Conservation (phyloP, 2,888 invertebrate species). For the Caenorhabditis sinica region DNA sequence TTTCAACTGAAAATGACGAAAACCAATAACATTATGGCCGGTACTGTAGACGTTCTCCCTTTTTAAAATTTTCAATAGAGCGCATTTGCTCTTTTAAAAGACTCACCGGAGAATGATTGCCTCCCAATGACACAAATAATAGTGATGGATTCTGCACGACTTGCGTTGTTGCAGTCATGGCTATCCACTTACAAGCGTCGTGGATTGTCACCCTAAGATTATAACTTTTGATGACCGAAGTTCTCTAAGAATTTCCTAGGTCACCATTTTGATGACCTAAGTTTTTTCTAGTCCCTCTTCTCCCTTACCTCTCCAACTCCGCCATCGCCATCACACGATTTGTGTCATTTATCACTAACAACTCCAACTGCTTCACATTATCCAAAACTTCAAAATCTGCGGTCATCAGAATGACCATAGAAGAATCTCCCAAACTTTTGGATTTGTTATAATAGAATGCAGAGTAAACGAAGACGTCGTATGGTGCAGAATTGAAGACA, state of each 20-base stretch:
- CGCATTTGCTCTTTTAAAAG: not conserved
- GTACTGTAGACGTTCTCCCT: not conserved
- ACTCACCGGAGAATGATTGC: conserved; percentile 54
- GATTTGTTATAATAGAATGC: conserved; percentile 59
- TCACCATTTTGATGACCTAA: not conserved
- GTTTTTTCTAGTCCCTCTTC: not conserved
- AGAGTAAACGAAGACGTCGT: conserved; percentile 59
- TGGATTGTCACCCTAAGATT: conserved; percentile 68
- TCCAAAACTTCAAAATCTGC: conserved; percentile 61
- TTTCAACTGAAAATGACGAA: too few species aligned
- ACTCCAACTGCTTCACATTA: conserved; percentile 30
- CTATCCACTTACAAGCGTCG: conserved; percentile 70
- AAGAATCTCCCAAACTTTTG: conserved; percentile 59
- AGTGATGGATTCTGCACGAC: conserved; percentile 48
- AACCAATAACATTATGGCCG: too few species aligned
- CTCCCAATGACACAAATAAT: conserved; percentile 50
- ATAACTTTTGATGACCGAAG: not conserved
- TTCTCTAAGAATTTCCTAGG: not conserved
- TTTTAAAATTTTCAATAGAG: not conserved
- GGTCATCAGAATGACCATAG: conserved; percentile 55
- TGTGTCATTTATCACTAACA: conserved; percentile 42
- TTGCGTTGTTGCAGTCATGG: conserved; percentile 46
- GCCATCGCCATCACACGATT: conserved; percentile 28
- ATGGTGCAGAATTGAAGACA: conserved; percentile 51
- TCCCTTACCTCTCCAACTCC: conserved; percentile 43